Evolutionary conservation across 2,113 vertebrate species (phyloP), one percentile per base, ranked within the genome.

Genomic region (Formicarius rufipectus): DNA sequence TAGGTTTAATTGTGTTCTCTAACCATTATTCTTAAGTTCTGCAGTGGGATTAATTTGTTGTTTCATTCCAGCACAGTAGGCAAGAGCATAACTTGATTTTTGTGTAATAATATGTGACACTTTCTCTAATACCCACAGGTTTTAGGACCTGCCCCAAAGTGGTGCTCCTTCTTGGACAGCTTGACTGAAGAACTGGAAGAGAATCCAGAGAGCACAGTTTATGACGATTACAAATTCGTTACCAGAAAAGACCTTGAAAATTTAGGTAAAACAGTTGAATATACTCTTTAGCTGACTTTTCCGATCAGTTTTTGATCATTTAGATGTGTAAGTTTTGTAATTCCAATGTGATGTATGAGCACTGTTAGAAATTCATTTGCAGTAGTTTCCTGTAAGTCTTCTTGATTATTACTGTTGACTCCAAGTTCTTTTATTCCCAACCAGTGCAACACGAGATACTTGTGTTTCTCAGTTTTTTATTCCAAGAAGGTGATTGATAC

Each of bases 221-320:
- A 99, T 35, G 99, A 99, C 2, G 99, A 99, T 95, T 99, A 99
- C 97, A 99, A 99, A 96, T 99, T 99, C 31, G 99, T 99, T 96
- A 99, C 99, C 92, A 98, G 97, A 89, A 99, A 98, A 96, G 99
- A 99, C 94, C 98, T 99, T 91, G 99, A 99, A 72, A 99, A 98
- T 89, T 97, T 99, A 92, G 99, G 99, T 99, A 98, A 98, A 93
- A 45, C 12, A 68, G 4, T 50, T 84, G 20, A 94, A 72, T 55
- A 4, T 53, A 8, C n/a, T 79, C 21, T 52, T 69, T 37, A 72
- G 16, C 30, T 40, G 45, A 44, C 18, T 40, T 45, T n/a, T 45
- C 44, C 74, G 28, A 52, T 67, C 24, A 25, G 9, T 39, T 81
- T 94, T 87, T 83, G 12, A 39, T 73, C 8, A 35, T 24, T 73